Percentiles rank a stretch among this genome's conserved stretches.
phyloP scores from a whole-genome alignment of 2,888 invertebrate genomes.

The Caenorhabditis sp. region DNA sequence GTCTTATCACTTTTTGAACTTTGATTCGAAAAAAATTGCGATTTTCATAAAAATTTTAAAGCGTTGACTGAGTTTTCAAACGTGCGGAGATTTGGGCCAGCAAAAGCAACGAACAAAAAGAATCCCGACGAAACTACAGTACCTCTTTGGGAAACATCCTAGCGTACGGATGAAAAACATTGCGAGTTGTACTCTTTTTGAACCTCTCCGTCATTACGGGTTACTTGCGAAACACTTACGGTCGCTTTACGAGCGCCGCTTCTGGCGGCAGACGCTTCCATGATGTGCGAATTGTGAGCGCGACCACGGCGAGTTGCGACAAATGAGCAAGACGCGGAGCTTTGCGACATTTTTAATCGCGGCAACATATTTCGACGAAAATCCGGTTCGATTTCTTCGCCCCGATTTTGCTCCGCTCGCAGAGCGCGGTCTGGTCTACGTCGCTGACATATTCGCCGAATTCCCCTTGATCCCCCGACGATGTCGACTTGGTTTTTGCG shows the following conservation, averaged over 20 bases:
- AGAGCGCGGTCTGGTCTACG: too few relatives aligned
- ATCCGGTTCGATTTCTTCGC: slow-evolving; percentile 19
- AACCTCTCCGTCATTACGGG: slow-evolving; percentile 46
- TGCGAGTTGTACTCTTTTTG: slow-evolving; percentile 41
- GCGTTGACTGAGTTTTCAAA: too few relatives aligned
- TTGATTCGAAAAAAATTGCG: too few relatives aligned
- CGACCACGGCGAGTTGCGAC: slow-evolving; percentile 1
- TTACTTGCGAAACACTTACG: slow-evolving; percentile 28
- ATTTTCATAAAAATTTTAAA: too few relatives aligned
- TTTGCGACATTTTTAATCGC: slow-evolving; percentile 4
- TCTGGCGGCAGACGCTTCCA: slow-evolving; percentile 36
- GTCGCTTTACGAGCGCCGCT: slow-evolving; percentile 38
- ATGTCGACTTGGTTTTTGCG: too few relatives aligned
- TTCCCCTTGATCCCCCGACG: too few relatives aligned
- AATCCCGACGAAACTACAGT: too few relatives aligned
- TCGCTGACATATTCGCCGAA: too few relatives aligned
- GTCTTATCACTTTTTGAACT: too few relatives aligned
- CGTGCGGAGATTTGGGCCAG: too few relatives aligned
- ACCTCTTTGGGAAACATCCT: slow-evolving; percentile 15
- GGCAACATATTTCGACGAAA: slow-evolving; percentile 26
- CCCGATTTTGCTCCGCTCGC: too few relatives aligned
- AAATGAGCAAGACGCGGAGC: slow-evolving; percentile 15
- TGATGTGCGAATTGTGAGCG: slow-evolving; percentile 7
- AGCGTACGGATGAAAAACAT: slow-evolving; percentile 57
- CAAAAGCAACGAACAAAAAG: not conserved